These are phyloP conservation scores for Hemicordylus capensis DNA, from an alignment of 2,113 vertebrate genomes.

Conservation along the genomic window DNA sequence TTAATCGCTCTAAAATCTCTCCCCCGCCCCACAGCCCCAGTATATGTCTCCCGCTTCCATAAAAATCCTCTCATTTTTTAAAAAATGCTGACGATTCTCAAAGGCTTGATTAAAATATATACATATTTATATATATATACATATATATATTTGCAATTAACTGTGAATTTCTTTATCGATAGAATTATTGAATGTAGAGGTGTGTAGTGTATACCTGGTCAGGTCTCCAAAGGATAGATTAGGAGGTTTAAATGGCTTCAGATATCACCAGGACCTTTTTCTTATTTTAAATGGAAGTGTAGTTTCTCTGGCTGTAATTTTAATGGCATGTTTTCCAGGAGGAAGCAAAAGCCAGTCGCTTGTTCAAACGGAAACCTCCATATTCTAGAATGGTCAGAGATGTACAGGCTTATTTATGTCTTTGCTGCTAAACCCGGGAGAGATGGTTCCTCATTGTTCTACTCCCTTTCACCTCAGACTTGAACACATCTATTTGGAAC, in stretches of 20 bases:
- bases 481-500: neutral
- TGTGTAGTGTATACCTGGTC: slow-evolving; percentile 21
- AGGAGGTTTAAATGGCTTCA: slow-evolving; percentile 9
- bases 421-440: slow-evolving; percentile 27
- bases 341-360: neutral
- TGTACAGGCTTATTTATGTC: slow-evolving; percentile 9
- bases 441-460: slow-evolving; percentile 1
- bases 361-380: neutral
- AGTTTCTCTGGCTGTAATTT: neutral
- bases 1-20: slow-evolving; percentile 61
- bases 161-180: slow-evolving; percentile 66
- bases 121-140: slow-evolving; percentile 34
- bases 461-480: slow-evolving; percentile 4
- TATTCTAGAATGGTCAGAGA: slow-evolving; percentile 12
- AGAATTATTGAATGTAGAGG: slow-evolving; percentile 38
- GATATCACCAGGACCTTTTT: slow-evolving; percentile 1
- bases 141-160: slow-evolving; percentile 53
- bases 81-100: slow-evolving; percentile 58
- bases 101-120: slow-evolving; percentile 70
- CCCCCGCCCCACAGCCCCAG: neutral
- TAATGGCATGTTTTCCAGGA: neutral
- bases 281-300: slow-evolving; percentile 28
- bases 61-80: slow-evolving; percentile 41
- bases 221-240: slow-evolving; percentile 6
- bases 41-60: slow-evolving; percentile 57